These are phyloP conservation scores for Tanytarsus gracilentus DNA, from an alignment of 2,888 invertebrate species.

Conservation along the genomic window DNA sequence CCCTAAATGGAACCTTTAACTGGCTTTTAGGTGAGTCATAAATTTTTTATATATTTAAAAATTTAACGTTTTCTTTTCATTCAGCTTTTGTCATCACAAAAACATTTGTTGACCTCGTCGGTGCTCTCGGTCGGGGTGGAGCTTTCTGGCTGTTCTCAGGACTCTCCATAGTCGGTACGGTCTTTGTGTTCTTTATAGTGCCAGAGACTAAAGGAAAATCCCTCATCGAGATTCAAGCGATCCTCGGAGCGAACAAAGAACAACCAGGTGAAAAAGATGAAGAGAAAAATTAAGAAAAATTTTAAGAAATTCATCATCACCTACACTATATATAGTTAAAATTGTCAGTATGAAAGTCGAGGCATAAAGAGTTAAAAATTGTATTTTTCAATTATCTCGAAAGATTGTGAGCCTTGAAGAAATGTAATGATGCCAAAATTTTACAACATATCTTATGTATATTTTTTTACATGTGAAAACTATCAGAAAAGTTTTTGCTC, in stretches of 20 bases:
- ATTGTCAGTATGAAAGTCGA: not conserved
- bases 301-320: too few species aligned
- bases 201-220: constrained; percentile 49
- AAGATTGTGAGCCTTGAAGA: not conserved
- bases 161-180: constrained; percentile 53
- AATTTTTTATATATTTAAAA: not conserved
- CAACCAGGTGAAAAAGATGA: constrained; percentile 20
- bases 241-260: too few species aligned
- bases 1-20: constrained; percentile 71
- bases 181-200: constrained; percentile 58
- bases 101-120: constrained; percentile 53
- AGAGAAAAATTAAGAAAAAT: constrained; percentile 23
- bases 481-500: too few species aligned
- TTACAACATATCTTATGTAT: too few species aligned
- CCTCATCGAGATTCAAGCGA: constrained; percentile 38
- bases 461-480: too few species aligned
- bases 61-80: not conserved
- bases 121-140: constrained; percentile 49
- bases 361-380: not conserved
- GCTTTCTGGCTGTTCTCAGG: constrained; percentile 69
- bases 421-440: constrained; percentile 3
- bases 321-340: not conserved
- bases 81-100: constrained; percentile 71
- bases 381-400: not conserved
- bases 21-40: constrained; percentile 48